A percentile compares a stretch with the other conserved stretches of the same genome.
These are phyloP conservation scores for Hermaeophaga mercurialis DNA, from an alignment of 2,888 invertebrate genomes.

Conservation along the genomic window DNA sequence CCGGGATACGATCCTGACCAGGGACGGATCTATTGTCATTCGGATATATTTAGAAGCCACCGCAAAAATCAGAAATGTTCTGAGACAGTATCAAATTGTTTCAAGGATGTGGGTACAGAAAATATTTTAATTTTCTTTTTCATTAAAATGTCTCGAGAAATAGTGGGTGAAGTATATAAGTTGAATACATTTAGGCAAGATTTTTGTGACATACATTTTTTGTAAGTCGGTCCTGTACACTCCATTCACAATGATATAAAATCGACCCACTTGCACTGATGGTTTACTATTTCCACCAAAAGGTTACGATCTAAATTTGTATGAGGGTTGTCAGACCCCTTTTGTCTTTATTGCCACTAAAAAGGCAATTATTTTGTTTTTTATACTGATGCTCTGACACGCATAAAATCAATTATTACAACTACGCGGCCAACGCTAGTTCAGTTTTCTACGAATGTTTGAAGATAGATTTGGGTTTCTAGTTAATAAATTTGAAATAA, in stretches of 20 bases:
- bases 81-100: too few relatives aligned
- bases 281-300: slow-evolving; percentile 39
- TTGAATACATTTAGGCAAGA: too few relatives aligned
- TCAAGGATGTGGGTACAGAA: too few relatives aligned
- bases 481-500: too few relatives aligned
- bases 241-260: slow-evolving; percentile 36
- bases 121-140: too few relatives aligned
- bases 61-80: too few relatives aligned
- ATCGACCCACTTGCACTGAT: slow-evolving; percentile 38
- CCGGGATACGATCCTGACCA: slow-evolving; percentile 20
- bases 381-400: slow-evolving; percentile 11
- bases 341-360: slow-evolving; percentile 29
- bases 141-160: too few relatives aligned
- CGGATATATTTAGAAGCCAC: too few relatives aligned
- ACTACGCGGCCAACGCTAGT: background rate
- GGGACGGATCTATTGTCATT: slow-evolving; percentile 15
- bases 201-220: too few relatives aligned
- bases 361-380: slow-evolving; percentile 32
- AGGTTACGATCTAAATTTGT: slow-evolving; percentile 40
- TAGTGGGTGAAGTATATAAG: too few relatives aligned
- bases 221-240: slow-evolving; percentile 8
- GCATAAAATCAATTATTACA: slow-evolving; percentile 30
- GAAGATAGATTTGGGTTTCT: background rate
- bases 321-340: slow-evolving; percentile 32
- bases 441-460: background rate